A percentile compares a stretch with the other conserved stretches of the same genome.
Evolutionary conservation across 2,797 vertebrate species (phyloP).

Genomic region (Lates japonicus): DNA sequence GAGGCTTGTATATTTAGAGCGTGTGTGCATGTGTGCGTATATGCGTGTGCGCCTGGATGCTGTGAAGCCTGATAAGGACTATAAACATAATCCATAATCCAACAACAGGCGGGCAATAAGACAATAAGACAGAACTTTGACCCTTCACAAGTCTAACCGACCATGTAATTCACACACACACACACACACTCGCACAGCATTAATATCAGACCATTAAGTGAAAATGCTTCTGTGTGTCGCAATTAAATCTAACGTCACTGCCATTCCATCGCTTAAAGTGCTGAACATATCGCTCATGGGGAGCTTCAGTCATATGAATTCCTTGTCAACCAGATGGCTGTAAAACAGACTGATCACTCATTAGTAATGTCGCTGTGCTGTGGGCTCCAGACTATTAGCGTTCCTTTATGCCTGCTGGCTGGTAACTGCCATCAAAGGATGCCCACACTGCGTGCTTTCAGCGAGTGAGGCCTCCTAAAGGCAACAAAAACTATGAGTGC

Average conservation of each 20-base stretch:
- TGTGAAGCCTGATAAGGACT: slow-evolving; percentile 87
- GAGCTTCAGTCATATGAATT: slow-evolving; percentile 32
- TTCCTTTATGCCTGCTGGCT: slow-evolving; percentile 59
- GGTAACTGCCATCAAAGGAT: slow-evolving; percentile 58
- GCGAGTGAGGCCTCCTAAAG: slow-evolving; percentile 34
- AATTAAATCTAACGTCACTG: slow-evolving; percentile 75
- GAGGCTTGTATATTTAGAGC: slow-evolving; percentile 65
- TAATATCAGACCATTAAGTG: slow-evolving; percentile 62
- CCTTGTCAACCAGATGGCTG: slow-evolving; percentile 62
- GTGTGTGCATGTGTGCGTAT: slow-evolving; percentile 40
- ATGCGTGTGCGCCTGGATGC: slow-evolving; percentile 56
- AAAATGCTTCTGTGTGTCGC: slow-evolving; percentile 61
- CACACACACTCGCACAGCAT: slow-evolving; percentile 12
- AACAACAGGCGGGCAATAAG: slow-evolving; percentile 78
- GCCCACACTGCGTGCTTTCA: slow-evolving; percentile 44
- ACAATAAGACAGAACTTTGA: slow-evolving; percentile 82
- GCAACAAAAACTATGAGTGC: slow-evolving; percentile 52
- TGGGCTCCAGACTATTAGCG: slow-evolving; percentile 57
- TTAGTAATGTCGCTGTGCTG: slow-evolving; percentile 67
- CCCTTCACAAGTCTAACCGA: slow-evolving; percentile 73
- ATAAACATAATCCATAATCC: slow-evolving; percentile 88
- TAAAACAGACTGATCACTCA: slow-evolving; percentile 74
- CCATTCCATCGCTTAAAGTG: slow-evolving; percentile 63
- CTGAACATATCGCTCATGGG: slow-evolving; percentile 24
- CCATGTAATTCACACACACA: slow-evolving; percentile 66